These are phyloP conservation scores for Colostygia pectinataria DNA, from an alignment of 2,888 invertebrate genomes.

Conservation along the genomic window DNA sequence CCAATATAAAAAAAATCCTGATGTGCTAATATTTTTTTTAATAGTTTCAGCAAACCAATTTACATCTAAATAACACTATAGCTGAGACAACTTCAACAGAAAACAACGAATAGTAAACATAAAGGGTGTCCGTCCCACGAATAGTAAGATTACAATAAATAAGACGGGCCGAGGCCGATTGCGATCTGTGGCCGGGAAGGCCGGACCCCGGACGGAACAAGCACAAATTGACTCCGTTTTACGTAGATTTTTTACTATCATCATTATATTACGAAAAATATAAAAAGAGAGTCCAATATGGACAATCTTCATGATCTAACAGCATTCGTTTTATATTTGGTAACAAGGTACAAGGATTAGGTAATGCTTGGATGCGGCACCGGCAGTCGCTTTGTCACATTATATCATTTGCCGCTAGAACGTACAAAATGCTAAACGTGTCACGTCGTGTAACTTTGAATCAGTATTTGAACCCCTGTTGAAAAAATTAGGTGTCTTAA, in stretches of 20 bases:
- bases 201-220: conserved; percentile 35
- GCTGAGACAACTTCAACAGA: conserved; percentile 14
- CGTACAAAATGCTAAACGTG: too few species aligned
- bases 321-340: conserved; percentile 35
- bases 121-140: conserved; percentile 78
- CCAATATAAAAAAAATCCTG: too few species aligned
- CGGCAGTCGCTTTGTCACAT: too few species aligned
- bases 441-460: too few species aligned
- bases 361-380: conserved; percentile 15
- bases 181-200: conserved; percentile 40
- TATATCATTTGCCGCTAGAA: too few species aligned
- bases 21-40: too few species aligned
- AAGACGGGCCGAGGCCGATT: conserved; percentile 74
- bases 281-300: conserved; percentile 36
- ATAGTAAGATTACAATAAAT: conserved; percentile 82
- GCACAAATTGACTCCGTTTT: conserved; percentile 74
- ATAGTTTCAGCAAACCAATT: conserved; percentile 5
- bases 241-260: conserved; percentile 66
- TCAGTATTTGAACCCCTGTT: too few species aligned
- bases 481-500: too few species aligned
- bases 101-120: conserved; percentile 36
- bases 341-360: conserved; percentile 25
- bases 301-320: conserved; percentile 34
- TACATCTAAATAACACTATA: conserved; percentile 1
- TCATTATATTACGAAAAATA: conserved; percentile 56